Evolutionary conservation across 2,113 vertebrate genomes (phyloP), one percentile per base, ranked within the genome.

Genomic region (Dermatemys mawii): DNA sequence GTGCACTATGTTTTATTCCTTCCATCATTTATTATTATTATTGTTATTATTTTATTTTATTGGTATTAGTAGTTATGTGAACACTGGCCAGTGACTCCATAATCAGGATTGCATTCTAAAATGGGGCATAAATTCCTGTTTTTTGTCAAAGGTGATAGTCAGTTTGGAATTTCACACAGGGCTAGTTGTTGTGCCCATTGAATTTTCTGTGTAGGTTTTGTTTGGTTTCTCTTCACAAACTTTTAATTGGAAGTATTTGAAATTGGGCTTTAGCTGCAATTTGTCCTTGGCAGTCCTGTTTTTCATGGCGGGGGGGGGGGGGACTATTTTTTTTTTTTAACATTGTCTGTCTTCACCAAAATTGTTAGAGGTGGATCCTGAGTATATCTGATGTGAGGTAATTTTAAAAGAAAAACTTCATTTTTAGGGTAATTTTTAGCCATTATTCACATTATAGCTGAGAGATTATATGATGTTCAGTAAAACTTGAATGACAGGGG

Each of bases 401-500:
- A 63, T 29, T 92, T 85, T 57, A 88, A 79, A 81, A 86, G 82
- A 78, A 50, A 79, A 51, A 54, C 8, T 67, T 90, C 85, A 48
- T 22, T 17, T 91, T 87, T 91, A 29, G 60, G 32, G 13, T 83
- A 44, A 70, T 70, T 81, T 95, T 93, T 90, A 91, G 88, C 76
- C 91, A 51, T 79, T 84, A 90, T 85, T 85, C 88, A 76, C 32
- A 90, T n/a, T 4, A 70, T 41, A 91, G 78, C 41, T 84, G 92
- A 54, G 0, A 0, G 54, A 29, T 93, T 81, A 81, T 78, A 38
- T 54, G 67, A 70, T 90, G 24, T 81, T 86, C 81, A n/a, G 89
- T 81, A 89, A 86, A 86, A 75, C 8, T 32, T 81, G 70, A 93
- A 60, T 82, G 87, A 63, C 21, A 35, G 50, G 27, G 54, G 24